A percentile compares a stretch with the other conserved stretches of the same genome.
Conservation (phyloP, 2,888 invertebrate species). For the Tryphoninae sp. region DNA sequence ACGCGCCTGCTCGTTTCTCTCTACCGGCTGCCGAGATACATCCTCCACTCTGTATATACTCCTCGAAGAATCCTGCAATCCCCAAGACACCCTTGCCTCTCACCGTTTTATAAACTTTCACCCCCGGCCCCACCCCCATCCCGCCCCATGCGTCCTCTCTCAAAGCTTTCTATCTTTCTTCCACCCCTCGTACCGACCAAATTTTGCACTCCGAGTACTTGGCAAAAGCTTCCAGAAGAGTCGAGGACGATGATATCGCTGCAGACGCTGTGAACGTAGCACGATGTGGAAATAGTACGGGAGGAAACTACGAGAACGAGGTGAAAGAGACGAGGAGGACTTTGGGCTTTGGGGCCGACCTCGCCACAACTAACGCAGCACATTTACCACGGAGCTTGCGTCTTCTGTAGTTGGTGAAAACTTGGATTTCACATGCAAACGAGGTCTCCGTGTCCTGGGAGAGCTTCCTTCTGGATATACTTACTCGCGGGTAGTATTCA, state of each 20-base stretch:
- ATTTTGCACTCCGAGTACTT: slow-evolving; percentile 28
- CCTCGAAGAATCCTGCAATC: slow-evolving; percentile 32
- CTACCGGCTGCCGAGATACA: slow-evolving; percentile 32
- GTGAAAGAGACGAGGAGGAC: slow-evolving; percentile 27
- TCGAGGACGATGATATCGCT: slow-evolving; percentile 53
- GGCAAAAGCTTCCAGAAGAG: slow-evolving; percentile 14
- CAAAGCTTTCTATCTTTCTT: slow-evolving; percentile 34
- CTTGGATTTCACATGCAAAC: slow-evolving; percentile 56
- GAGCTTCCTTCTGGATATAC: slow-evolving; percentile 1
- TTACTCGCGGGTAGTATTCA: slow-evolving; percentile 23
- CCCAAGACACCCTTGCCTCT: slow-evolving; percentile 2
- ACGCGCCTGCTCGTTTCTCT: slow-evolving; percentile 20
- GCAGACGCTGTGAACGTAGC: slow-evolving; percentile 20
- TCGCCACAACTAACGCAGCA: slow-evolving; percentile 17
- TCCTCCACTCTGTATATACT: slow-evolving; percentile 43
- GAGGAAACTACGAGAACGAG: slow-evolving; percentile 22
- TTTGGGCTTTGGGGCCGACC: slow-evolving; percentile 23
- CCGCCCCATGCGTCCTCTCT: slow-evolving; percentile 58
- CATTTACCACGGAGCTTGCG: slow-evolving; percentile 16
- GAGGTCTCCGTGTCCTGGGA: slow-evolving; percentile 42
- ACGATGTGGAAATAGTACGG: background rate
- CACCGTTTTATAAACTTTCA: slow-evolving; percentile 71
- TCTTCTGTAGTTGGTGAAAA: slow-evolving; percentile 42
- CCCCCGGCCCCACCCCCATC: slow-evolving; percentile 8
- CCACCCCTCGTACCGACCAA: slow-evolving; percentile 23